Evolutionary conservation across 2,888 invertebrate species (phyloP).

Genomic region (Erebia palarica): DNA sequence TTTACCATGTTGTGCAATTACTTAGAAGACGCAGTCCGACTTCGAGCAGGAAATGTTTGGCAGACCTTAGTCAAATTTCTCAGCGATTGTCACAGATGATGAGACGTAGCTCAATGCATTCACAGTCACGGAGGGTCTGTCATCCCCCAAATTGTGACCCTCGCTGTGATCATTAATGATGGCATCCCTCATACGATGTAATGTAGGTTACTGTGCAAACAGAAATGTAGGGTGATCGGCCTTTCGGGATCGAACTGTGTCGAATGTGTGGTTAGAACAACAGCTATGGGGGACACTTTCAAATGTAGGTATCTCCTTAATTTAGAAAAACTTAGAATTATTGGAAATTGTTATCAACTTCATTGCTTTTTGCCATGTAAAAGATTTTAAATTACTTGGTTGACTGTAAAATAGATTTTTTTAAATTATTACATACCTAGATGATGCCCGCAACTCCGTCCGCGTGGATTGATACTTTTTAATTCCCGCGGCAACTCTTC

Average conservation of each 20-base stretch:
- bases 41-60: background rate
- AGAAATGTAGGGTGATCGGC: conserved; percentile 66
- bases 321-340: no score
- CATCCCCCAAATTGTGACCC: conserved; percentile 70
- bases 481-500: no score
- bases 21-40: no score
- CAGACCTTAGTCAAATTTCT: conserved; percentile 34
- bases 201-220: conserved; percentile 83
- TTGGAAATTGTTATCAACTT: no score
- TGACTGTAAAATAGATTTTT: background rate
- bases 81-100: conserved; percentile 50
- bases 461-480: no score
- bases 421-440: no score
- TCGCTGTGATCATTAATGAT: conserved; percentile 74
- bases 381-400: no score
- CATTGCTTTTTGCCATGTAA: no score
- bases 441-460: no score
- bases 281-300: conserved; percentile 2
- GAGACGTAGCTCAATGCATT: conserved; percentile 67
- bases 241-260: conserved; percentile 47
- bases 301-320: background rate
- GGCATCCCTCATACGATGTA: conserved; percentile 73
- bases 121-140: conserved; percentile 74
- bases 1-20: background rate
- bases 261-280: conserved; percentile 19